phyloP scores from a whole-genome alignment of 1,140 invertebrate genomes.

The Pararge aegeria region DNA sequence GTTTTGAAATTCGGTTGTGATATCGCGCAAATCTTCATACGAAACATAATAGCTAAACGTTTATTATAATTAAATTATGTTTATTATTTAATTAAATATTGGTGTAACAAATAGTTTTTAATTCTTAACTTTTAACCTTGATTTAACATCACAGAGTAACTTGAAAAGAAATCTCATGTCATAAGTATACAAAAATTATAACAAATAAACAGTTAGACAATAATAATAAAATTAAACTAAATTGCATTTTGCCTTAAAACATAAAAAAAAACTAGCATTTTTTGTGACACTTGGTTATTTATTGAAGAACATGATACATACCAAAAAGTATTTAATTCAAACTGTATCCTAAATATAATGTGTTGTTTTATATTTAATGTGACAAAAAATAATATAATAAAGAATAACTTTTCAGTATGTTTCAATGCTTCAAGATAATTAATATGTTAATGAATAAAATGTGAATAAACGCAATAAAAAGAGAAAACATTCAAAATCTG shows the following conservation, averaged over 20 bases:
- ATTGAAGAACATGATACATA: no score
- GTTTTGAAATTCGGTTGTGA: no score
- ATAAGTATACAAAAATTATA: not conserved
- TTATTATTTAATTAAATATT: no score
- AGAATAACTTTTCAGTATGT: not conserved
- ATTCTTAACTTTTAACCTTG: no score
- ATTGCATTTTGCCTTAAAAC: slow-evolving; percentile 5
- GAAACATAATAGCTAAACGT: no score
- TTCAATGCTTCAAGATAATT: not conserved
- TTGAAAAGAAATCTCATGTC: slow-evolving; percentile 4
- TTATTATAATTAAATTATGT: no score
- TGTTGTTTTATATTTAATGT: not conserved
- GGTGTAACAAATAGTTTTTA: no score
- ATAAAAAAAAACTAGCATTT: not conserved
- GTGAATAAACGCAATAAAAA: slow-evolving; percentile 21
- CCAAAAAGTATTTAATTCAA: not conserved
- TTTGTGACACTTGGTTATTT: not conserved
- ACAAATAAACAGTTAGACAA: not conserved
- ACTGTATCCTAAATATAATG: not conserved
- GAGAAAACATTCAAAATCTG: slow-evolving; percentile 16
- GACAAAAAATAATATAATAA: not conserved
- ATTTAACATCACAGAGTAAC: not conserved
- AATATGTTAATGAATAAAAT: slow-evolving; percentile 6
- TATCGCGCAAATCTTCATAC: no score
- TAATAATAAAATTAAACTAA: not conserved